A percentile compares a stretch with the other conserved stretches of the same genome.
These are phyloP conservation scores for Tachina lurida DNA, from an alignment of 2,888 invertebrate species.

Conservation along the genomic window DNA sequence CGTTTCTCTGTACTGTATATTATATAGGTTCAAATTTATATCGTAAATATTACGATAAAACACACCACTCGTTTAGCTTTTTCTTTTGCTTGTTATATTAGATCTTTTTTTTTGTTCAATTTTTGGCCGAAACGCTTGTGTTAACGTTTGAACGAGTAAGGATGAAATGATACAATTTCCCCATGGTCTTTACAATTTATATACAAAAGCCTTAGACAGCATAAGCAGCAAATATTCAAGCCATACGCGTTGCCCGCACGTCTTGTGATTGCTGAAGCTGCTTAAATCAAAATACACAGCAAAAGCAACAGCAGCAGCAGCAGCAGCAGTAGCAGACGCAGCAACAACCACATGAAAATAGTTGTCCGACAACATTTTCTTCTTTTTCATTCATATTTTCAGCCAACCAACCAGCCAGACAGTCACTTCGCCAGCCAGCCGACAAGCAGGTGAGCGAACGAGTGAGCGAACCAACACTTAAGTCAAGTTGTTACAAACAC, in stretches of 20 bases:
- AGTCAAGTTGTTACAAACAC: constrained; percentile 51
- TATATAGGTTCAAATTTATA: constrained; percentile 33
- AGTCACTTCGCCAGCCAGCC: constrained; percentile 23
- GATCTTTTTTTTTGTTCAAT: constrained; percentile 63
- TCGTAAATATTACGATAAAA: constrained; percentile 61
- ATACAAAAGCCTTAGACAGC: constrained; percentile 79
- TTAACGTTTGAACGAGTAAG: constrained; percentile 83
- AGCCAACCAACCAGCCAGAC: constrained; percentile 32
- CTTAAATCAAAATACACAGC: constrained; percentile 20
- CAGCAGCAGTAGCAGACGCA: constrained; percentile 34
- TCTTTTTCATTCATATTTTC: constrained; percentile 68
- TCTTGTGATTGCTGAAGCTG: constrained; percentile 40
- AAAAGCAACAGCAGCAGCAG: constrained; percentile 21
- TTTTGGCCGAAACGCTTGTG: constrained; percentile 77
- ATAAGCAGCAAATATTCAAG: constrained; percentile 48
- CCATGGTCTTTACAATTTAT: constrained; percentile 83
- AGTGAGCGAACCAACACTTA: constrained; percentile 31
- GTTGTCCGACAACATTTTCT: constrained; percentile 69
- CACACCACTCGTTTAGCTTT: constrained; percentile 68
- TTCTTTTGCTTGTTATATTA: constrained; percentile 18
- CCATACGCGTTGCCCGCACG: constrained; percentile 10
- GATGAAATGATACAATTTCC: constrained; percentile 84
- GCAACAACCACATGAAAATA: constrained; percentile 41
- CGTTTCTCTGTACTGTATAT: constrained; percentile 74
- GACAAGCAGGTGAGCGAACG: not conserved